Base-by-base conservation (phyloP, 2,113 vertebrate genomes). In the Tragelaphus imberbis region DNA sequence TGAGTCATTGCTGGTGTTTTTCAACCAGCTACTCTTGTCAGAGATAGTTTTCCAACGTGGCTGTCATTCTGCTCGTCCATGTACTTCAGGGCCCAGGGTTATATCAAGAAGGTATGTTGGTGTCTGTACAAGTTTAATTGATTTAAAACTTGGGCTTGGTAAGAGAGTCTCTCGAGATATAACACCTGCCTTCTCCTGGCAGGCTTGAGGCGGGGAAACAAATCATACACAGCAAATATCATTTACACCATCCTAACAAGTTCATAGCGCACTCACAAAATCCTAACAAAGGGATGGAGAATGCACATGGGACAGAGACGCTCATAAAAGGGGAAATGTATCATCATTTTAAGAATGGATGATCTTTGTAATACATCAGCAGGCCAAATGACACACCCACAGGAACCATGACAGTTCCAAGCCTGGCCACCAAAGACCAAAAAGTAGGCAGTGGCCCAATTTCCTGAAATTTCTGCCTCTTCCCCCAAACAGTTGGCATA, bases 81-180 rank as follows among this genome's bases (percentile, higher is more conserved):
- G 56, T n/a, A 95, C 96, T 97, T 94, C 86, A 90, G 92, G 88
- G 89, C 88, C 86, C 44, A 91, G 96, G 96, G 90, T 97, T 96
- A 97, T 98, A 96, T 85, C 98, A 92, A 97, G 98, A 98, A 97
- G 5, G 97, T 96, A 82, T 96, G 88, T 81, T 97, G 94, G 93
- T 98, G 19, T 77, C 77, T 95, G 86, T 96, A 94, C 92, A 97
- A 56, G 51, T 93, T 97, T 95, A 84, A 85, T 90, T 97, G 98
- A 95, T 98, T 98, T 98, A 97, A 97, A 98, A 97, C 96, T 97
- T 97, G 96, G 95, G 94, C 96, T 96, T 97, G 95, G 85, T 90
- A 89, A 97, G 49, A 98, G 51, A 97, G 55, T 97, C 95, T 97
- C 97, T 97, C 3, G 51, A 98, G 91, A 95, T 40, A 8, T 97